Conservation (phyloP, 2,888 invertebrate species). For the Pristionchus arcanus region DNA sequence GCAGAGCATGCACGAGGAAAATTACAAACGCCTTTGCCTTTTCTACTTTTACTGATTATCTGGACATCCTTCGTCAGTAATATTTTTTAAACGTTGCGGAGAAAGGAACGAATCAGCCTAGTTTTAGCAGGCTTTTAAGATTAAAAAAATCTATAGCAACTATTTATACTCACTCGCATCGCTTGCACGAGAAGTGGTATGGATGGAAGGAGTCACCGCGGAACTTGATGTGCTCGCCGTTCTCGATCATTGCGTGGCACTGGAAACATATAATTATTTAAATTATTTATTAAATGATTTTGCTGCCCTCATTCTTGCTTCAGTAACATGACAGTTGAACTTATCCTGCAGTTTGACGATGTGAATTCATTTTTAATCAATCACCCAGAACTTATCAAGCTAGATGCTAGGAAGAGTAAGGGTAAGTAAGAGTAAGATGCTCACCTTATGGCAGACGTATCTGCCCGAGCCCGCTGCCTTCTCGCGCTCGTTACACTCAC, state of each 20-base stretch:
- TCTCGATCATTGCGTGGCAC: conserved; percentile 84
- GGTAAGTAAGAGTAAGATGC: neutral
- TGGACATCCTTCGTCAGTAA: no score
- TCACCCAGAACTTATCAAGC: no score
- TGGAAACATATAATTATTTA: no score
- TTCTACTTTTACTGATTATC: no score
- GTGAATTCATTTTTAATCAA: no score
- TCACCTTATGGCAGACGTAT: conserved; percentile 85
- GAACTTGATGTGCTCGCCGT: conserved; percentile 82
- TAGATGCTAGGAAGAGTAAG: neutral
- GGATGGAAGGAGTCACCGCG: conserved; percentile 97
- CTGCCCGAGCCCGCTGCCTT: conserved; percentile 95
- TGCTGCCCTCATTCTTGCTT: neutral
- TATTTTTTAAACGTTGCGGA: no score
- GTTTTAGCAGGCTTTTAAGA: neutral
- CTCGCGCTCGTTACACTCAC: conserved; percentile 95
- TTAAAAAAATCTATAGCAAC: neutral
- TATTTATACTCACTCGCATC: conserved; percentile 80
- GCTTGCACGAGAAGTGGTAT: conserved; percentile 97
- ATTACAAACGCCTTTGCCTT: no score
- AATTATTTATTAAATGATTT: neutral
- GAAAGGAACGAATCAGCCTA: no score
- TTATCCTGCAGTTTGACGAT: no score
- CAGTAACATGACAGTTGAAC: no score
- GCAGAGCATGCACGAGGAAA: no score